Base-by-base conservation (phyloP, 2,797 vertebrate genomes). In the Myotis planiceps region DNA sequence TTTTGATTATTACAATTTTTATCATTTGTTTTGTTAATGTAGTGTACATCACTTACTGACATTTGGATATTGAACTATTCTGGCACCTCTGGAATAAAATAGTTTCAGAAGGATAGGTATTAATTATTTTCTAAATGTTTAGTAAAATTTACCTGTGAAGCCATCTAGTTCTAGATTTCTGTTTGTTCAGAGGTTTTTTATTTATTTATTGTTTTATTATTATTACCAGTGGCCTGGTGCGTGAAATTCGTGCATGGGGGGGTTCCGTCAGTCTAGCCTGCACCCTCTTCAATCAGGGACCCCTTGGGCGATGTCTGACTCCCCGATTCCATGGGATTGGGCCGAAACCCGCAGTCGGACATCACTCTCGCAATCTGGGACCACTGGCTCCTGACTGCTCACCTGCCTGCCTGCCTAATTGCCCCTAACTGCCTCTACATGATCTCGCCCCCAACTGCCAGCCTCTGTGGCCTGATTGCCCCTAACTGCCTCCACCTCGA, bases 81-180 rank as follows among this genome's bases (percentile, higher is more conserved):
- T 60, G 25, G 37, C 15, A 60, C 37, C 25, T 42, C 25, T 60
- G 53, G 5, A 80, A 60, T 80, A 60, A 80, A 39, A 39, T 58
- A 58, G 34, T 79, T 79, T 58, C 53, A 79, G 51, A 79, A 27
- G 34, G 8, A 78, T 10, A 10, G 25, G 34, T 58, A 42, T 60
- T 76, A 76, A 76, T 76, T 80, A 1, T 80, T 45, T 80, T 42
- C 25, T 60, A 80, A 80, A n/a, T 60, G 25, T 80, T 80, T 80
- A 53, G 53, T 80, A 60, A 25, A 80, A 80, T 60, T 80, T 27
- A 42, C 16, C 27, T 60, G 53, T 42, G 34, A 60, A 60, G 78
- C 25, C 25, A 21, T 39, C 9, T 80, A 39, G 78, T 42, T 58
- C 15, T 60, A 37, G 78, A 42, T 16, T n/a, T 80, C 13, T 19